Percentiles rank a stretch among this genome's conserved stretches.
These are phyloP conservation scores for Bufotes viridis DNA, from an alignment of 2,797 vertebrate genomes.

Conservation along the genomic window DNA sequence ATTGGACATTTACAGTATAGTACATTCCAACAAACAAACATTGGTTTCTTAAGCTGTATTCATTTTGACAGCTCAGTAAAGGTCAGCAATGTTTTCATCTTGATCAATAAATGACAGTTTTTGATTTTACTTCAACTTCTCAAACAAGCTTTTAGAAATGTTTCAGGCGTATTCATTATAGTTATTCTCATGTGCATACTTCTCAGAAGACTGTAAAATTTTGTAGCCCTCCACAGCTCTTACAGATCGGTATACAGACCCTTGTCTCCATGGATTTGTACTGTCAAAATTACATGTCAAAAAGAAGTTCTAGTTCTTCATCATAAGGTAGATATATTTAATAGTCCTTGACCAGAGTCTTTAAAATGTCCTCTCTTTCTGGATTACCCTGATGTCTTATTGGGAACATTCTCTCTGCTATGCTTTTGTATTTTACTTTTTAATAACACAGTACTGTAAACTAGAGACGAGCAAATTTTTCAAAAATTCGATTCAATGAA, in stretches of 20 bases:
- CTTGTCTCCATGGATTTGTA: background rate
- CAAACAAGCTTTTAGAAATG: background rate
- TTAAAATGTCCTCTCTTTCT: too few species aligned
- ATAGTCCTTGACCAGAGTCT: too few species aligned
- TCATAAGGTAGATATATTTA: too few species aligned
- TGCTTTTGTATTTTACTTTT: too few species aligned
- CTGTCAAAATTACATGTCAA: background rate
- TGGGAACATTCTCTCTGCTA: too few species aligned
- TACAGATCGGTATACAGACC: background rate
- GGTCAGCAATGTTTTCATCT: constrained; percentile 9
- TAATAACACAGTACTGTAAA: too few species aligned
- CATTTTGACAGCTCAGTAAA: constrained; percentile 5
- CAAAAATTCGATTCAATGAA: too few species aligned
- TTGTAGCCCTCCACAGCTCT: background rate
- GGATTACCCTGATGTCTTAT: too few species aligned
- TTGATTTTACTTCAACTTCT: background rate
- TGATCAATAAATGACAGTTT: background rate
- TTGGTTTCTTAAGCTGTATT: background rate
- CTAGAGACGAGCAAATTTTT: too few species aligned
- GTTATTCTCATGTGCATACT: background rate
- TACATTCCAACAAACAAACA: background rate
- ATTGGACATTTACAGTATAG: background rate
- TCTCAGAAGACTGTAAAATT: background rate
- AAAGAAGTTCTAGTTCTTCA: too few species aligned
- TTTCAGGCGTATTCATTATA: background rate